A percentile compares a stretch with the other conserved stretches of the same genome.
phyloP scores from a whole-genome alignment of 2,113 vertebrate genomes.

The Capreolus pygargus region DNA sequence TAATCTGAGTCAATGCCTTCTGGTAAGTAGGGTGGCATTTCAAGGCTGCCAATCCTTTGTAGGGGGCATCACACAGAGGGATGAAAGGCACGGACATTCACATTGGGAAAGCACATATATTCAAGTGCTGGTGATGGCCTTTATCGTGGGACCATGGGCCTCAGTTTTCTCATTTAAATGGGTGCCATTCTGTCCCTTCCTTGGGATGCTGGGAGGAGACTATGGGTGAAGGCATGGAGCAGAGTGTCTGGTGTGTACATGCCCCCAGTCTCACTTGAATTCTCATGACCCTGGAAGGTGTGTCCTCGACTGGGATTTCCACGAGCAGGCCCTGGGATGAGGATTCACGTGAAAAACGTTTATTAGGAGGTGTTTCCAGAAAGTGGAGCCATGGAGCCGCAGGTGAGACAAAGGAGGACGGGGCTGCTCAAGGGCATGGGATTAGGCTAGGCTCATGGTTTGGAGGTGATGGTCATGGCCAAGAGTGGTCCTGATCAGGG shows the following conservation, averaged over 20 bases:
- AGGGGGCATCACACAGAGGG: background rate
- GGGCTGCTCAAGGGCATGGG: accelerated
- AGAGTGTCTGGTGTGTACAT: accelerated
- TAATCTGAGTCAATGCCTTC: background rate
- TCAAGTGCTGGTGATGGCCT: background rate
- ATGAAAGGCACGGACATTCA: background rate
- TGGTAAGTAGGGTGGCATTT: accelerated
- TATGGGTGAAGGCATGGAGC: accelerated
- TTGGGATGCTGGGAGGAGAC: background rate
- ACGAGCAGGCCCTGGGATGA: background rate
- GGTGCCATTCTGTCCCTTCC: background rate
- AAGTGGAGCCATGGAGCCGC: background rate
- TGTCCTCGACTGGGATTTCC: background rate
- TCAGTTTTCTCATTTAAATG: background rate
- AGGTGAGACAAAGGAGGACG: background rate
- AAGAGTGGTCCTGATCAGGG: background rate
- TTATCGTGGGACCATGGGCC: background rate
- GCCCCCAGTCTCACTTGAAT: too few species aligned
- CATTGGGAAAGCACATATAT: background rate
- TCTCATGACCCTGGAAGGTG: background rate
- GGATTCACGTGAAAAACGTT: accelerated
- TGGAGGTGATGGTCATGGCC: accelerated
- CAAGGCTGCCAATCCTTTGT: accelerated
- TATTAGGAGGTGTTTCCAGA: background rate
- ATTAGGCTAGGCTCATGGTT: background rate